Conservation (phyloP, 2,888 invertebrate species). For the Junonia oenone region DNA sequence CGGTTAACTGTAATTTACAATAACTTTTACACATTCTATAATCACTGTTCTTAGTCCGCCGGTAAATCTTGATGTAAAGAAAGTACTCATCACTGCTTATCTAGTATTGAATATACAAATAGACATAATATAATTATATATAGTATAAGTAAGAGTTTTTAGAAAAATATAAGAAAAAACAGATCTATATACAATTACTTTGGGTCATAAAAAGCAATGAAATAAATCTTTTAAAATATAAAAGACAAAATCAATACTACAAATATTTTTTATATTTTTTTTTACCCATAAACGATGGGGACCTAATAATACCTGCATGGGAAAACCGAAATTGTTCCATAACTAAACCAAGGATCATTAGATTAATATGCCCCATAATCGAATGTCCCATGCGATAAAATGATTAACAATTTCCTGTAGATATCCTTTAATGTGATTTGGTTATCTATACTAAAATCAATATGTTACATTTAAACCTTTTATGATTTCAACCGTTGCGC, state of each 20-base stretch:
- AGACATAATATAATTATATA: neutral
- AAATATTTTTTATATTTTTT: neutral
- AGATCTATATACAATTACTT: too few species aligned
- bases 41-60: neutral
- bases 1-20: neutral
- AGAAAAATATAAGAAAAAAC: too few species aligned
- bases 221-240: neutral
- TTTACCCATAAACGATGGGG: conserved; percentile 1
- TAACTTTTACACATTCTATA: neutral
- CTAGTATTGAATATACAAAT: neutral
- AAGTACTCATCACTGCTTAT: neutral
- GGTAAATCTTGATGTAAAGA: neutral
- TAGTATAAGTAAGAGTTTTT: too few species aligned
- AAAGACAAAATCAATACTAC: neutral
- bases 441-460: neutral
- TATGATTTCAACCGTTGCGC: too few species aligned
- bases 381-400: conserved; percentile 64
- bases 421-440: neutral
- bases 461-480: neutral
- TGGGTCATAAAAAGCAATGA: too few species aligned
- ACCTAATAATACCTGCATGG: conserved; percentile 51
- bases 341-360: conserved; percentile 58
- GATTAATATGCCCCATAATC: conserved; percentile 70
- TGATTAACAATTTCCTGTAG: conserved; percentile 49
- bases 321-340: conserved; percentile 49